phyloP scores from a whole-genome alignment of 1,140 invertebrate species.

The Amphibalanus amphitrite region DNA sequence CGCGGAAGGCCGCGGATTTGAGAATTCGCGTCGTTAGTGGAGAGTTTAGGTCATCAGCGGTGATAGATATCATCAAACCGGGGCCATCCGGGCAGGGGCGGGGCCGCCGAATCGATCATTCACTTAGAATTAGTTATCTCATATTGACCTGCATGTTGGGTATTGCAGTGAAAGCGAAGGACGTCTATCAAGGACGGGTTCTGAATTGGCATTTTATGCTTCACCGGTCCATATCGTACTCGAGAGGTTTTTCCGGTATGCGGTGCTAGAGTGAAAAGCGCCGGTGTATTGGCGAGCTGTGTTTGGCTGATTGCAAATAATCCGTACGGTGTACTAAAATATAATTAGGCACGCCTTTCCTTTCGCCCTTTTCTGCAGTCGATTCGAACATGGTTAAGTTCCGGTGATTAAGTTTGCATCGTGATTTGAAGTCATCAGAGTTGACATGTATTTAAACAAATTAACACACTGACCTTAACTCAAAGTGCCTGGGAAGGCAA shows the following conservation, averaged over 20 bases:
- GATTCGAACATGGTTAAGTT: background rate
- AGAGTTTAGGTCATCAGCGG: background rate
- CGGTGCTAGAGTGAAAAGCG: too few relatives aligned
- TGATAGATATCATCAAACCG: background rate
- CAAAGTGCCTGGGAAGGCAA: background rate
- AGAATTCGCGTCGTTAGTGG: background rate
- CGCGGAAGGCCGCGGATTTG: background rate
- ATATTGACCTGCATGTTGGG: background rate
- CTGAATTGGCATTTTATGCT: background rate
- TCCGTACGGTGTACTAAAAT: background rate
- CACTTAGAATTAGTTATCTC: background rate
- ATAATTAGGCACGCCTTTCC: background rate
- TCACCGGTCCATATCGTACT: too few relatives aligned
- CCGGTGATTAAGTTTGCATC: background rate
- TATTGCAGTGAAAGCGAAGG: background rate
- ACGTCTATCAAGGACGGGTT: background rate
- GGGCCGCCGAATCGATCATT: background rate
- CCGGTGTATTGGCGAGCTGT: too few relatives aligned
- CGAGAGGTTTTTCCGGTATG: too few relatives aligned
- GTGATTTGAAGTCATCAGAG: too few relatives aligned
- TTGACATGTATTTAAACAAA: too few relatives aligned
- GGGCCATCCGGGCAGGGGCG: background rate
- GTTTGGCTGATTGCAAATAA: too few relatives aligned
- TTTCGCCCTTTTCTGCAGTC: background rate
- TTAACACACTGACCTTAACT: too few relatives aligned